Evolutionary conservation across 2,888 invertebrate species (phyloP), one percentile per base, ranked within the genome.

Genomic region (Drosophila mimetica): DNA sequence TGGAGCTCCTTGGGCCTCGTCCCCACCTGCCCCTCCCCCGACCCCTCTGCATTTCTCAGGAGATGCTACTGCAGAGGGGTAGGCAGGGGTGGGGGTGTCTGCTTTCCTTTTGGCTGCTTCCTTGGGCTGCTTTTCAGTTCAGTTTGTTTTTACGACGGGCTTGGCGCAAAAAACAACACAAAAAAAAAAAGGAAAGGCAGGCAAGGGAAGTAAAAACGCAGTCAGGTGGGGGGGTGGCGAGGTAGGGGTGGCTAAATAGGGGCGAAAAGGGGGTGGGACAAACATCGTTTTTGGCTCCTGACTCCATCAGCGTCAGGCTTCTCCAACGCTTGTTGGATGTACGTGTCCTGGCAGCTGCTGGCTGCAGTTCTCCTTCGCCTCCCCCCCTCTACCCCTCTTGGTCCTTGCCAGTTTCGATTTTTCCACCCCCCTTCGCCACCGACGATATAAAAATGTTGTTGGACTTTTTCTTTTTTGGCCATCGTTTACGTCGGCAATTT

Each of bases 401-500:
- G 65, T 32, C 63, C 53, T 63, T 44, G 44, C 44, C 55, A 63
- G 60, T 61, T 64, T 52, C 64, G 67, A 64, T 66, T 64, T 64
- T 51, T 13, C 20, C 28, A 9, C 16, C 30, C 32, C 16, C 1
- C 8, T 14, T 14, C 13, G 1, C 9, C 14, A 14, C n/a, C 18
- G 37, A 36, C 53, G 42, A 39, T 61, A 64, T 66, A 65, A 51
- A 63, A 39, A 60, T 58, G 32, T 63, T 61, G 11, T 66, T 50
- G 39, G 53, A 64, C 50, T 65, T 60, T 28, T 50, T 54, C 50
- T 36, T 53, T 74, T 61, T 61, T 74, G 57, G 86, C 76, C 79
- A 74, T 81, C 80, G 77, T 88, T 89, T 88, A 86, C 86, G 89
- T 90, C 88, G 90, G 89, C 89, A 90, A 89, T 90, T 90, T 89